Evolutionary conservation across 2,113 vertebrate species (phyloP).

Genomic region (Sinocyclocheilus anshuiensis): DNA sequence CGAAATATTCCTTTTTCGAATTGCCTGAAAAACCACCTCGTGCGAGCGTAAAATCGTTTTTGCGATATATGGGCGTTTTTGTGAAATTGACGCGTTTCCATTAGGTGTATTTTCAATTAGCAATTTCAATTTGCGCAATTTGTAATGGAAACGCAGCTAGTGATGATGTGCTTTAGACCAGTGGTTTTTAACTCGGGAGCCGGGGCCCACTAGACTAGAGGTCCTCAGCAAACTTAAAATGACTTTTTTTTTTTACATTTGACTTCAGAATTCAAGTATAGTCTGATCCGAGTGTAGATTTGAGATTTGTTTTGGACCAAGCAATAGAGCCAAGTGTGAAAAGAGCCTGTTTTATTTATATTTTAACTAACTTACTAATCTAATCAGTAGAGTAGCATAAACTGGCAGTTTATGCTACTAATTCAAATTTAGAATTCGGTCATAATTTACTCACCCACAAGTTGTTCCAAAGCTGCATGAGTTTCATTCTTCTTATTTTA

Average conservation of each 20-base stretch:
- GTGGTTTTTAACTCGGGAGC: not conserved
- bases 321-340: not conserved
- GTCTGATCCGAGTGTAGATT: not conserved
- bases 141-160: too few relatives aligned
- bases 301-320: not conserved
- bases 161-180: not conserved
- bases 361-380: not conserved
- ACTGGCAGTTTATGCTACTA: too few relatives aligned
- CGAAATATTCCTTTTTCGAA: too few relatives aligned
- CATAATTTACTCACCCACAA: too few relatives aligned
- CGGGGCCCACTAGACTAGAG: not conserved
- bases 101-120: too few relatives aligned
- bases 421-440: too few relatives aligned
- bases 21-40: too few relatives aligned
- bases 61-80: too few relatives aligned
- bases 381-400: not conserved
- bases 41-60: too few relatives aligned
- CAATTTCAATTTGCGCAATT: too few relatives aligned
- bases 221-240: not conserved
- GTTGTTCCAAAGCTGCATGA: too few relatives aligned
- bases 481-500: not conserved
- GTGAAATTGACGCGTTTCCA: too few relatives aligned
- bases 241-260: not conserved
- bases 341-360: not conserved
- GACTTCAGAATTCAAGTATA: not conserved